These are phyloP conservation scores for Nannoperca obscura DNA, from an alignment of 2,797 vertebrate species.

Conservation along the genomic window DNA sequence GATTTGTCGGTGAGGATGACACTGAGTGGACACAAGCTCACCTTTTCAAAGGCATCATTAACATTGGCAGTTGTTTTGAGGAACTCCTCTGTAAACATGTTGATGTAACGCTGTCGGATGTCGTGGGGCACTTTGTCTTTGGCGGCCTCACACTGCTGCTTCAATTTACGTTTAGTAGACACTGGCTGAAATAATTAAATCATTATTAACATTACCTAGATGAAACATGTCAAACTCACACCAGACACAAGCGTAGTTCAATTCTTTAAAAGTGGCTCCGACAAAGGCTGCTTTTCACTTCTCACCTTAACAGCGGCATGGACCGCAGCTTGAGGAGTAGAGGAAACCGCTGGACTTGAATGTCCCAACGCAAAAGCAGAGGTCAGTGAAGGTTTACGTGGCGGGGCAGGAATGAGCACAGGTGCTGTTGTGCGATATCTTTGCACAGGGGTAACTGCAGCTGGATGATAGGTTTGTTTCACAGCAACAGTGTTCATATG, in stretches of 20 bases:
- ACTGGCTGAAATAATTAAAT: slow-evolving; percentile 60
- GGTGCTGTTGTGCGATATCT: slow-evolving; percentile 55
- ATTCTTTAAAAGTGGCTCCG: background rate
- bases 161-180: slow-evolving; percentile 72
- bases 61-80: slow-evolving; percentile 82
- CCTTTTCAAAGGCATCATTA: slow-evolving; percentile 89
- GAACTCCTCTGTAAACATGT: slow-evolving; percentile 86
- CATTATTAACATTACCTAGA: background rate
- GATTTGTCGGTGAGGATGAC: background rate
- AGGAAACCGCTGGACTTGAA: slow-evolving; percentile 19
- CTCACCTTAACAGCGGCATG: slow-evolving; percentile 78
- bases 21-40: slow-evolving; percentile 47
- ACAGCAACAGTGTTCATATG: background rate
- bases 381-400: slow-evolving; percentile 31
- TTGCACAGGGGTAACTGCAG: slow-evolving; percentile 28
- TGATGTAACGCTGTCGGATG: slow-evolving; percentile 85
- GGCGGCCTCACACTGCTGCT: slow-evolving; percentile 60
- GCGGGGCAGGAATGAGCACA: slow-evolving; percentile 56
- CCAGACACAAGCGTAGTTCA: background rate
- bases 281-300: background rate
- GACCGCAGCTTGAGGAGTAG: slow-evolving; percentile 47
- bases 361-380: slow-evolving; percentile 30
- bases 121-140: slow-evolving; percentile 86
- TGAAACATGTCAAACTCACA: background rate
- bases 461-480: slow-evolving; percentile 15